Evolutionary conservation across 2,797 vertebrate genomes (phyloP), one percentile per base, ranked within the genome.

Genomic region (Cyclopterus lumpus): DNA sequence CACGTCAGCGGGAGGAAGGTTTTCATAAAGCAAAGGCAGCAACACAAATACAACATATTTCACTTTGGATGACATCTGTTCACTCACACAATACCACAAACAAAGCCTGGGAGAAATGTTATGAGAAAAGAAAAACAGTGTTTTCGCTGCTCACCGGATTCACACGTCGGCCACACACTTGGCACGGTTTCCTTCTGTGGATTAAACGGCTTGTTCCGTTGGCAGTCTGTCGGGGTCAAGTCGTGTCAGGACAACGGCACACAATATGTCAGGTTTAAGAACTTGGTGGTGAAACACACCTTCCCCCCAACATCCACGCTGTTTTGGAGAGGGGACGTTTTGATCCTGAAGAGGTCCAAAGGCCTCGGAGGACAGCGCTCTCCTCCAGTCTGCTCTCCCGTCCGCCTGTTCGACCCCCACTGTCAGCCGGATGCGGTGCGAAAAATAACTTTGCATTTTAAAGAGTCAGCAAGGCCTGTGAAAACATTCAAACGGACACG

Each of bases 321-420:
- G 62, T 93, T 94, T 81, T 93, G 95, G 62, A 93, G 93, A 42
- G 67, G 30, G 30, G 24, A 26, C 24, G 28, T 28, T 30, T 95
- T 90, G 0, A 96, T 94, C 75, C 93, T 93, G 88, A 95, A 94
- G 88, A 95, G 89, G 81, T 89, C 86, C 69, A n/a, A n/a, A 95
- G 90, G 58, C 93, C 93, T 1, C 84, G 49, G 3, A 86, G 85
- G 8, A 95, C 88, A n/a, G 8, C 65, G 53, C 61, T 89, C 66
- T 94, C 93, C 63, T 84, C 82, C 80, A 95, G 88, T 80, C 88
- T 82, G 18, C 82, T 62, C 83, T 94, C 93, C 6, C 92, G 83
- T 51, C 93, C 81, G 3, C 92, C 94, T 75, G 5, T 88, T 87
- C 79, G 28, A 94, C 67, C 0, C 2, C 1, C 67, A n/a, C 91